phyloP scores from a whole-genome alignment of 1,140 invertebrate species.

The Drosophila prosaltans region DNA sequence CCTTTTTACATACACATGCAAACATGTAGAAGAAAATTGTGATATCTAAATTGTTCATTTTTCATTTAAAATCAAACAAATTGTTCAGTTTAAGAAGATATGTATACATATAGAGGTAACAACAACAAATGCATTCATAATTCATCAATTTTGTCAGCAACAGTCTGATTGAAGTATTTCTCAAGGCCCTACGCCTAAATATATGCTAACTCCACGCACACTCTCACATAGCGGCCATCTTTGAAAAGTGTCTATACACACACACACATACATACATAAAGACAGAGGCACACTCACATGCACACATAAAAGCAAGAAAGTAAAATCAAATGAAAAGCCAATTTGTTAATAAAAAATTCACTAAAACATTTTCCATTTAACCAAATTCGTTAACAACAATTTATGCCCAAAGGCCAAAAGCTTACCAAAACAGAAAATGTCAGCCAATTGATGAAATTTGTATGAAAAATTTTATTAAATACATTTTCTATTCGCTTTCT shows the following conservation, averaged over 20 bases:
- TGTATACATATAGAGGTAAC: neutral
- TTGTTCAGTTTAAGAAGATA: neutral
- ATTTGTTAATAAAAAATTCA: conserved; percentile 36
- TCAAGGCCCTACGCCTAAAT: neutral
- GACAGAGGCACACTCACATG: conserved; percentile 17
- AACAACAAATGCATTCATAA: neutral
- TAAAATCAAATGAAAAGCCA: neutral
- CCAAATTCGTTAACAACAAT: conserved; percentile 19
- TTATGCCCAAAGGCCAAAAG: conserved; percentile 35
- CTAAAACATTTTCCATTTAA: neutral
- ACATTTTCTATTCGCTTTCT: neutral
- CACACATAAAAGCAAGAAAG: conserved; percentile 14
- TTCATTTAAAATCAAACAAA: neutral
- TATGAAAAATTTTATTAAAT: conserved; percentile 31
- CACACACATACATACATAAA: neutral
- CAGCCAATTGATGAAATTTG: conserved; percentile 46
- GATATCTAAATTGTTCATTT: too few species aligned
- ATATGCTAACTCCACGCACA: conserved; percentile 22
- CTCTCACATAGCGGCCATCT: conserved; percentile 62
- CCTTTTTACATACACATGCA: too few species aligned
- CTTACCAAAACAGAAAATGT: conserved; percentile 52
- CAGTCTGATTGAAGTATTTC: conserved; percentile 24
- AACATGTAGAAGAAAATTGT: too few species aligned
- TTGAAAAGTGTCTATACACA: conserved; percentile 50
- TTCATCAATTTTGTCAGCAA: conserved; percentile 42